phyloP scores from a whole-genome alignment of 30 jellyfish, hydroid and myxozoan species.

The Hydractinia echinata region DNA sequence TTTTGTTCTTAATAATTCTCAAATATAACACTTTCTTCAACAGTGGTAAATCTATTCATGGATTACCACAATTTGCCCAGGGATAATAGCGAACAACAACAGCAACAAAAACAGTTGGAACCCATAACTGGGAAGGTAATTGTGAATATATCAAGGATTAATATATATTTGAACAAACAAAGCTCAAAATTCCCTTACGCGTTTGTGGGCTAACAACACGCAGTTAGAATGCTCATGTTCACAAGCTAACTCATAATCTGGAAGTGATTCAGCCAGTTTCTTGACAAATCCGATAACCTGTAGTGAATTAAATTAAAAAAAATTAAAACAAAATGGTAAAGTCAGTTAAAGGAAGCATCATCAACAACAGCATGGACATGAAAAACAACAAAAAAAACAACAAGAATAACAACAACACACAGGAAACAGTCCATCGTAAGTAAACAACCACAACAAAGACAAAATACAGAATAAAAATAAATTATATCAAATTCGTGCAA shows the following conservation, averaged over 20 bases:
- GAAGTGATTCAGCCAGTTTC: conserved; percentile 51
- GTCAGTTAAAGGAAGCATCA: background rate
- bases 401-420: background rate
- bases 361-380: background rate
- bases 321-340: background rate
- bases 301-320: background rate
- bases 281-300: conserved; percentile 85
- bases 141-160: too few relatives aligned
- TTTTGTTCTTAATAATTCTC: too few relatives aligned
- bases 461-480: background rate
- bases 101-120: background rate
- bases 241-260: conserved; percentile 88
- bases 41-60: too few relatives aligned
- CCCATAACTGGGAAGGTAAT: background rate
- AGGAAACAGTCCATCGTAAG: too few relatives aligned
- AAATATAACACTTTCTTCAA: too few relatives aligned
- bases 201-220: conserved; percentile 85
- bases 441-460: background rate
- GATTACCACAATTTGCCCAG: too few relatives aligned
- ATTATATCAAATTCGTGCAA: background rate
- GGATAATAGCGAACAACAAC: background rate
- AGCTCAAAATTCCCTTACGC: conserved; percentile 43
- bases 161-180: background rate
- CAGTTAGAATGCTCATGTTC: conserved; percentile 99
- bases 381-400: background rate